Conservation (phyloP, 2,797 vertebrate species). For the Pantherophis alleghaniensis region DNA sequence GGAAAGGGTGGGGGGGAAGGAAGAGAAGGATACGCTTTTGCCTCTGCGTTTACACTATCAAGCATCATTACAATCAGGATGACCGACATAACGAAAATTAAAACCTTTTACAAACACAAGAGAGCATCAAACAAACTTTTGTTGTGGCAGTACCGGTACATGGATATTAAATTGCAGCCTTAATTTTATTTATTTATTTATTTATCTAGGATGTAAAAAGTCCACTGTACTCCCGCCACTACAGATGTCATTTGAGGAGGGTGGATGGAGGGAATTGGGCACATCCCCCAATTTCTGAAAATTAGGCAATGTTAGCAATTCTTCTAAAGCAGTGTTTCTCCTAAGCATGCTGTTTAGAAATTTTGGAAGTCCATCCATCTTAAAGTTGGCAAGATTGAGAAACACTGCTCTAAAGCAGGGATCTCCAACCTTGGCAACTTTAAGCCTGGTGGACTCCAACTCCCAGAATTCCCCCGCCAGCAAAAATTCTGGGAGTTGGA, state of each 20-base stretch:
- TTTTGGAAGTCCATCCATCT: background rate
- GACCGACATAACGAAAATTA: background rate
- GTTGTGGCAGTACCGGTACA: background rate
- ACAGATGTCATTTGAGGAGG: background rate
- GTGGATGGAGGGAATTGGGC: background rate
- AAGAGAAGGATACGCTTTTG: slow-evolving; percentile 21
- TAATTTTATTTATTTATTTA: background rate
- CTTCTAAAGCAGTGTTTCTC: background rate
- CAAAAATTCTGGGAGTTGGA: no score
- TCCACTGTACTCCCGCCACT: background rate
- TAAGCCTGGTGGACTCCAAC: no score
- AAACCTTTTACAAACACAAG: background rate
- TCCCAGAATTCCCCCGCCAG: no score
- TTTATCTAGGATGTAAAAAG: background rate
- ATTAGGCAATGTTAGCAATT: background rate
- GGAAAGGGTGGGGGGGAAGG: background rate
- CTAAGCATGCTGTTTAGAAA: background rate
- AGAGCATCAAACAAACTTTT: background rate
- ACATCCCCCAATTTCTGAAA: background rate
- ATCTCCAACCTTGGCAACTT: no score
- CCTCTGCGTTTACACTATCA: slow-evolving; percentile 5
- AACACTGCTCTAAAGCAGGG: background rate
- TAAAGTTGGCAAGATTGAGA: background rate
- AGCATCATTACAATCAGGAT: slow-evolving; percentile 27
- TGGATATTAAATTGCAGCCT: background rate